Conservation (phyloP, 2,888 invertebrate species). For the Herminia tarsipennalis region DNA sequence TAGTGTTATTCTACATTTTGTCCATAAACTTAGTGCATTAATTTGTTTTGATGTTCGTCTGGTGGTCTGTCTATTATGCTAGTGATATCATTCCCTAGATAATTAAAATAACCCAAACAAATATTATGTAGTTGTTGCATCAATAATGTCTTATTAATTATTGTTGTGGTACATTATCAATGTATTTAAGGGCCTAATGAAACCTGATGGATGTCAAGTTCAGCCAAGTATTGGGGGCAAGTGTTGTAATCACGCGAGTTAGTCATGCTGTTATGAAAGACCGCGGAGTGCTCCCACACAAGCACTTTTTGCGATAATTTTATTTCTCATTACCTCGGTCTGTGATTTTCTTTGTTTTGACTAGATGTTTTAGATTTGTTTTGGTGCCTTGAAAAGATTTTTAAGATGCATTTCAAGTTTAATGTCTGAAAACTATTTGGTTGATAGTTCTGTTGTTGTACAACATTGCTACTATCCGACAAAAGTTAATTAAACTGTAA, state of each 20-base stretch:
- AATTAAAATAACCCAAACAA: not conserved
- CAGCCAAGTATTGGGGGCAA: slow-evolving; percentile 63
- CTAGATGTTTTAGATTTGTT: too few relatives aligned
- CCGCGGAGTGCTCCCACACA: slow-evolving; percentile 33
- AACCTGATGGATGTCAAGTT: slow-evolving; percentile 69
- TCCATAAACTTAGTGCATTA: too few relatives aligned
- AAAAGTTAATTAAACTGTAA: too few relatives aligned
- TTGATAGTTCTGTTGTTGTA: too few relatives aligned
- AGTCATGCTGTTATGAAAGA: slow-evolving; percentile 59
- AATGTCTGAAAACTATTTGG: too few relatives aligned
- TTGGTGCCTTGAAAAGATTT: too few relatives aligned
- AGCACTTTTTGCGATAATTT: slow-evolving; percentile 19
- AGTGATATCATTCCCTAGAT: too few relatives aligned
- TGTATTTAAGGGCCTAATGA: slow-evolving; percentile 43
- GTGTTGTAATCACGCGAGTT: slow-evolving; percentile 60
- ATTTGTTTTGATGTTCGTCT: too few relatives aligned
- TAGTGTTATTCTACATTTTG: slow-evolving; percentile 13
- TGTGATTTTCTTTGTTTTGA: slow-evolving; percentile 5
- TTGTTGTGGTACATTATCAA: slow-evolving; percentile 5
- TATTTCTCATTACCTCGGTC: slow-evolving; percentile 8
- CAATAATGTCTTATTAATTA: slow-evolving; percentile 5
- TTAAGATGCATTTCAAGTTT: too few relatives aligned
- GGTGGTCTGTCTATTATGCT: too few relatives aligned
- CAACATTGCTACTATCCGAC: too few relatives aligned
- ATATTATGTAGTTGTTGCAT: not conserved